Percentiles rank a stretch among this genome's conserved stretches.
These are phyloP conservation scores for Oreonectes daqikongensis DNA, from an alignment of 2,797 vertebrate species.

Conservation along the genomic window DNA sequence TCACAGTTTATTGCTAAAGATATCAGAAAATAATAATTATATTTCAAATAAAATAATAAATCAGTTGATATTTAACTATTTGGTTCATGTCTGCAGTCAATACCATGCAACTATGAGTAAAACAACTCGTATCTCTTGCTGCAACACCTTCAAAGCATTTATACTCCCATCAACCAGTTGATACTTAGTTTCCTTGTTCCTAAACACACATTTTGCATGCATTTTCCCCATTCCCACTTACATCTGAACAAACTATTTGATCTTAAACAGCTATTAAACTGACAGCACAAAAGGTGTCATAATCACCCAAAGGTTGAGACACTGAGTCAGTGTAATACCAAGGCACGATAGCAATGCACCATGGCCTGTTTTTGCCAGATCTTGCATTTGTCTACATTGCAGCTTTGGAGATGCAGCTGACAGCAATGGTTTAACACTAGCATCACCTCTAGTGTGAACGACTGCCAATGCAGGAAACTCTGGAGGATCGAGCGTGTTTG, in stretches of 20 bases:
- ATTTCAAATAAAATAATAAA: no score
- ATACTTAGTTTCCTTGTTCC: not conserved
- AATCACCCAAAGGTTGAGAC: conserved; percentile 29
- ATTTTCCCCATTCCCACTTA: conserved; percentile 16
- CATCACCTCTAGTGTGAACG: conserved; percentile 23
- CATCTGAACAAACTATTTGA: not conserved
- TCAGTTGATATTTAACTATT: conserved; percentile 19
- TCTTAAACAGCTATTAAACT: conserved; percentile 5
- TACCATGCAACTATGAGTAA: conserved; percentile 11
- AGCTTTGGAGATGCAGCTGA: conserved; percentile 30
- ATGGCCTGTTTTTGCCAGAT: conserved; percentile 25
- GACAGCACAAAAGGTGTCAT: conserved; percentile 3
- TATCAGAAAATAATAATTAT: no score
- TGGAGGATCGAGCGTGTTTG: not conserved
- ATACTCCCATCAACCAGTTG: not conserved
- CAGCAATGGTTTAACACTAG: conserved; percentile 33
- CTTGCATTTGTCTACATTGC: conserved; percentile 34
- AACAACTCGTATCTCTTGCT: conserved; percentile 11
- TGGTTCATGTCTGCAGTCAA: conserved; percentile 1
- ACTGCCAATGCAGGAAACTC: conserved; percentile 20
- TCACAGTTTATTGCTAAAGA: conserved; percentile 2
- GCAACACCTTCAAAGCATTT: not conserved
- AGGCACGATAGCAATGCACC: conserved; percentile 24
- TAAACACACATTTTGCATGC: conserved; percentile 2
- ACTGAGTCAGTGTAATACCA: conserved; percentile 32